Evolutionary conservation across 2,113 vertebrate genomes (phyloP).

Genomic region (Engystomops pustulosus): DNA sequence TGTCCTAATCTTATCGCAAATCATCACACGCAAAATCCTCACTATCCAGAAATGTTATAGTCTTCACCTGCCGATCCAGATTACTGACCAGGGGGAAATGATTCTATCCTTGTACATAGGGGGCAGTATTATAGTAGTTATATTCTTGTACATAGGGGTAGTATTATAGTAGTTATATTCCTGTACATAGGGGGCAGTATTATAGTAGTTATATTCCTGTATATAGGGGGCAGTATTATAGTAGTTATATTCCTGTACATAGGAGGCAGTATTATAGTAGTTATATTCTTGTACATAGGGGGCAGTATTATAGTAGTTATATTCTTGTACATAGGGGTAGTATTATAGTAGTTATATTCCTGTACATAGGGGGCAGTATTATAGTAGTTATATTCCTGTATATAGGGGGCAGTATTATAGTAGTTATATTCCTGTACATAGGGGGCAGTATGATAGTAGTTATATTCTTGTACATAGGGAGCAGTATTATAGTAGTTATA

Average conservation of each 20-base stretch:
- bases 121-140: not conserved
- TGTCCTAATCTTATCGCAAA: not conserved
- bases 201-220: too few species aligned
- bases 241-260: too few species aligned
- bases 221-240: too few species aligned
- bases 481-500: conserved; percentile 19
- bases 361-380: not conserved
- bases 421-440: too few species aligned
- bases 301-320: not conserved
- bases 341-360: conserved; percentile 2
- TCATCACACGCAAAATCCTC: not conserved
- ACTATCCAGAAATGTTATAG: not conserved
- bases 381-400: not conserved
- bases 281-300: not conserved
- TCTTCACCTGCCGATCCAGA: too few species aligned
- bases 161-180: too few species aligned
- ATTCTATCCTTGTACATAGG: not conserved
- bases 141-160: not conserved
- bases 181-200: too few species aligned
- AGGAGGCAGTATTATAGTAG: too few species aligned
- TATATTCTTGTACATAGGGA: not conserved
- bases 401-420: too few species aligned
- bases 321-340: not conserved
- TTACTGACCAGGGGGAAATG: too few species aligned
- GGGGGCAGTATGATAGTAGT: not conserved